Percentiles rank a stretch among this genome's conserved stretches.
These are phyloP conservation scores for Ganaspis brasiliensis DNA, from an alignment of 2,888 invertebrate species.

Conservation along the genomic window DNA sequence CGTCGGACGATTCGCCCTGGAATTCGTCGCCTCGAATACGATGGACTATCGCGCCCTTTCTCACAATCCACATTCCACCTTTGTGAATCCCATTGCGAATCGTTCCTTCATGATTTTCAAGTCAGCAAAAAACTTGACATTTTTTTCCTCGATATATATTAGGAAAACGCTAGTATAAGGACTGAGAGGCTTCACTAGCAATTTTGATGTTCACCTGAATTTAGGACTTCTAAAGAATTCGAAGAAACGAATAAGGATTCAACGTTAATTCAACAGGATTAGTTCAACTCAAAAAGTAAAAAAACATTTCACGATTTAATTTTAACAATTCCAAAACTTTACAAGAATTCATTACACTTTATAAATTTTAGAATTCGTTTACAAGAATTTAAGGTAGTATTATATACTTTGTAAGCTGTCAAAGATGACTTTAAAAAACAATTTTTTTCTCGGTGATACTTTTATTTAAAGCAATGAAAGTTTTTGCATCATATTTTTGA, in stretches of 20 bases:
- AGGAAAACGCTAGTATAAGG: not conserved
- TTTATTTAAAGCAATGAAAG: too few species aligned
- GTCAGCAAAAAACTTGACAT: constrained; percentile 1
- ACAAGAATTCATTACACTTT: too few species aligned
- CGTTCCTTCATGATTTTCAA: constrained; percentile 13
- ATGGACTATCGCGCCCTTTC: constrained; percentile 36
- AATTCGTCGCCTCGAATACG: constrained; percentile 33
- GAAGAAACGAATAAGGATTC: not conserved
- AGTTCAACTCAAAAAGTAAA: not conserved
- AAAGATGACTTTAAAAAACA: too few species aligned
- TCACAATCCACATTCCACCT: constrained; percentile 41
- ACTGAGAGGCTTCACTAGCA: not conserved
- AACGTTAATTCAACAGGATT: not conserved
- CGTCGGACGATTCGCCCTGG: constrained; percentile 29
- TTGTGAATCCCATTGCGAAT: constrained; percentile 32
- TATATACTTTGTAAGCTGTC: too few species aligned
- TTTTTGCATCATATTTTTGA: too few species aligned
- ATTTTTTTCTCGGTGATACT: too few species aligned
- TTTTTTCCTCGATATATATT: not conserved
- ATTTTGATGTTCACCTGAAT: constrained; percentile 15
- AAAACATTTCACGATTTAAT: too few species aligned
- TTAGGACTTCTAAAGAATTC: constrained; percentile 1
- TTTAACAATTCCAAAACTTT: too few species aligned
- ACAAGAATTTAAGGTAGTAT: too few species aligned
- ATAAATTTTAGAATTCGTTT: too few species aligned